These are phyloP conservation scores for Odontomyia ornata DNA, from an alignment of 2,888 invertebrate genomes.

Conservation along the genomic window DNA sequence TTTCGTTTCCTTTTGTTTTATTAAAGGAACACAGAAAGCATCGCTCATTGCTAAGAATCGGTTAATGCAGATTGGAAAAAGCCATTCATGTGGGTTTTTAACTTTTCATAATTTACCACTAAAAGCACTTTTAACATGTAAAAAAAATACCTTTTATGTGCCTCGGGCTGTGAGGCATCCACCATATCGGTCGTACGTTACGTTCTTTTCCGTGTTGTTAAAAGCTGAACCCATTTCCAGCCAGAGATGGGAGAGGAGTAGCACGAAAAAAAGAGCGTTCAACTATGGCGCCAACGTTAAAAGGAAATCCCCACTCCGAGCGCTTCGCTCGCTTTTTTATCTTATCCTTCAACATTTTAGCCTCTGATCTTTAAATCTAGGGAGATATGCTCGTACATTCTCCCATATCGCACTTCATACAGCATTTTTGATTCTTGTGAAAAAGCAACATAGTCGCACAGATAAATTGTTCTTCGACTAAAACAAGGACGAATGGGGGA, in stretches of 20 bases:
- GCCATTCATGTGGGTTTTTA: slow-evolving; percentile 65
- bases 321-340: not conserved
- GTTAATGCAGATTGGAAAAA: slow-evolving; percentile 49
- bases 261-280: slow-evolving; percentile 6
- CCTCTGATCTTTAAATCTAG: slow-evolving; percentile 16
- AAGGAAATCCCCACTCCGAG: slow-evolving; percentile 7
- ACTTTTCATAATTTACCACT: slow-evolving; percentile 65
- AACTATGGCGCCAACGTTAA: not conserved
- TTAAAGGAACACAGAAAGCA: no score
- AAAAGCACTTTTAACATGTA: slow-evolving; percentile 64
- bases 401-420: not conserved
- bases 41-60: no score
- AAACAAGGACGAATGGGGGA: slow-evolving; percentile 27
- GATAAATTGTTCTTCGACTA: not conserved
- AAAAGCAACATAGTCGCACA: not conserved
- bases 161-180: slow-evolving; percentile 20
- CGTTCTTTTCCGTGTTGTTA: not conserved
- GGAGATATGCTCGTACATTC: not conserved
- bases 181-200: not conserved
- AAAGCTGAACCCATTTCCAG: not conserved
- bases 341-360: not conserved
- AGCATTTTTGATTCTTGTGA: slow-evolving; percentile 34
- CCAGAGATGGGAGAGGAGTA: not conserved
- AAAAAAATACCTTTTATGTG: slow-evolving; percentile 52
- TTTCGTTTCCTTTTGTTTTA: no score